Percentiles rank a stretch among this genome's conserved stretches.
Evolutionary conservation across 2,888 invertebrate genomes (phyloP).

Genomic region (Chrysomela aeneicollis): DNA sequence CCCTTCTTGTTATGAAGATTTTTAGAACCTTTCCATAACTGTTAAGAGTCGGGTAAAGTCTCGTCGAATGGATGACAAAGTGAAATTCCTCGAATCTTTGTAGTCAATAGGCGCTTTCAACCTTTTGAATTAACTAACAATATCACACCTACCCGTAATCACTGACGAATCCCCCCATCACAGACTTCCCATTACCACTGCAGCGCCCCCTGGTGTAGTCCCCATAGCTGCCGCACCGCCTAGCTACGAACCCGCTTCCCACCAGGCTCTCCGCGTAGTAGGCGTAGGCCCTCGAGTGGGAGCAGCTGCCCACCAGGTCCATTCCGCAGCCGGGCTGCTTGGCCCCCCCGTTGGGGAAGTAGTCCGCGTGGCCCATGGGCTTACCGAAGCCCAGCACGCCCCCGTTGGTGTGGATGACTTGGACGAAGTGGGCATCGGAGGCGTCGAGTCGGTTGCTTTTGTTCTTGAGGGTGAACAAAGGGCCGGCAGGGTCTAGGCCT

Average conservation of each 20-base stretch:
- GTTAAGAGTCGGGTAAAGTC: too few relatives aligned
- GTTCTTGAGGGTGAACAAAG: slow-evolving; percentile 45
- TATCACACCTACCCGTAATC: slow-evolving; percentile 36
- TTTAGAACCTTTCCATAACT: too few relatives aligned
- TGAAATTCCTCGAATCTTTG: too few relatives aligned
- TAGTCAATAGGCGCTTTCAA: too few relatives aligned
- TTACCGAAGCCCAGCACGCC: slow-evolving; percentile 33
- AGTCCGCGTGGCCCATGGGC: slow-evolving; percentile 55
- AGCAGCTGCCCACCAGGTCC: slow-evolving; percentile 54
- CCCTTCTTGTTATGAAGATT: too few relatives aligned
- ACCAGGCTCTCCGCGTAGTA: slow-evolving; percentile 61
- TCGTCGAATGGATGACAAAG: too few relatives aligned
- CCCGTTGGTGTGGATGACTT: slow-evolving; percentile 52
- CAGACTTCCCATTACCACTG: slow-evolving; percentile 20
- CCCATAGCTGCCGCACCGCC: slow-evolving; percentile 30
- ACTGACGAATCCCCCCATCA: slow-evolving; percentile 37
- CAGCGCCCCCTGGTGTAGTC: slow-evolving; percentile 29
- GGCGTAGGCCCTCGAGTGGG: slow-evolving; percentile 59
- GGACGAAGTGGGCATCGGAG: slow-evolving; percentile 52
- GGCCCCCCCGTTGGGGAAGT: slow-evolving; percentile 54
- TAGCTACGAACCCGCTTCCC: slow-evolving; percentile 28
- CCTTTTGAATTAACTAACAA: too few relatives aligned
- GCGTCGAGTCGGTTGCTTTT: slow-evolving; percentile 48
- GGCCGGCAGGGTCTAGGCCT: slow-evolving; percentile 54
- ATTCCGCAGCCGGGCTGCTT: slow-evolving; percentile 54